Base-by-base conservation (phyloP, 1,140 invertebrate species). In the Eupeodes corollae region DNA sequence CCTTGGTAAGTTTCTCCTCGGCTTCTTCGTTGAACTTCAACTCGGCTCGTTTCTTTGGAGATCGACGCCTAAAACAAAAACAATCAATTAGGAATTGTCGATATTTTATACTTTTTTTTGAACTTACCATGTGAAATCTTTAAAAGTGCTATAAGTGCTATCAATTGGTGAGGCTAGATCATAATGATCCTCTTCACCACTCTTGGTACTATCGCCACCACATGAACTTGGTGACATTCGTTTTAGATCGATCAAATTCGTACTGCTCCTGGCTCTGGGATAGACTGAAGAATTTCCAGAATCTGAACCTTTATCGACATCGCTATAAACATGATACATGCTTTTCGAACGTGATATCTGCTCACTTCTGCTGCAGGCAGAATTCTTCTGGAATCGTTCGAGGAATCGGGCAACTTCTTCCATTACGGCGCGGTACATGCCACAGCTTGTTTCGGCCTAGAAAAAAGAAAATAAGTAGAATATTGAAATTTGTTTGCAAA, bases 381-480 rank as follows among this genome's bases (percentile, higher is more conserved):
- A 60, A 19, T 72, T 60, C 45, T 78, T 77, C 52, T 80, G 79
- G 10, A 82, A 78, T 62, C 80, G 77, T 56, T 84, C 84, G 52
- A 88, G 65, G 63, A 85, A 87, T 30, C 77, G 76, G 14, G 83
- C 76, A 37, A 86, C 80, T 68, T 88, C 83, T 61, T 84, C 82
- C 74, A 88, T 79, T 50, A 87, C 74, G 11, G 82, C 82, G 54
- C 80, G 76, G 63, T 86, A 85, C 83, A 87, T 87, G 62, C 83
- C 78, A 51, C 81, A 75, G 63, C 79, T 85, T 18, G 80, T 75
- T 67, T 86, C 83, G 52, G 79, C 80, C 84, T 88, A 69, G 48
- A 75, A 61, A 58, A 26, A 26, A 26, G 8, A 26, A 26, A 26
- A 26, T 35, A 35, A n/a, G 34, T 35, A 35, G 5, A 35, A 26